Base-by-base conservation (phyloP, 2,888 invertebrate species). In the Drosophila mimica region DNA sequence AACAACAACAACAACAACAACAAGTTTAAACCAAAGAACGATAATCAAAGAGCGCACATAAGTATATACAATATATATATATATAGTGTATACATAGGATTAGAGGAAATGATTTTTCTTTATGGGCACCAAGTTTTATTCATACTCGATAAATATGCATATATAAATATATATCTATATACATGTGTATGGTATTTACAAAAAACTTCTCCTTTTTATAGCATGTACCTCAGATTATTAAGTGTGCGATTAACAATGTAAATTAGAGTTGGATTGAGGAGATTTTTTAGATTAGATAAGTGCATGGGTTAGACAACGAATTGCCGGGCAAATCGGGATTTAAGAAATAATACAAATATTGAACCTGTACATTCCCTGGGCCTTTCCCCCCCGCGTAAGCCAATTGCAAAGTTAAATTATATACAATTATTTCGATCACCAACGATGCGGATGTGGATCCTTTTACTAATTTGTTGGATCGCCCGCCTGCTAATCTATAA, bases 261-360 rank as follows among this genome's bases (percentile, higher is more conserved):
- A 30, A 33, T 11, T 34, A 68, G 40, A 46, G 9, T 31, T 25
- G 34, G 40, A 58, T 51, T 52, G 28, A 59, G 5, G 25, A 4
- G 31, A 57, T 52, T 57, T 65, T 69, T 67, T 78, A 81, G 66
- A 61, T 65, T 60, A 49, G 38, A 33, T 65, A 81, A 78, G 65
- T 77, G 74, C 78, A 77, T 85, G 85, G 86, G 88, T 88, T 83
- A 85, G 78, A 86, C 86, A 86, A 86, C 86, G 86, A 86, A 88
- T 81, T 74, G 73, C 70, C 69, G 70, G 74, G 81, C 70, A 60
- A 66, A 58, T 59, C 68, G 81, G 61, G 62, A 48, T 30, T 46
- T 38, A 56, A 57, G 43, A n/a, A 31, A 43, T 25, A 8, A 9
- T 33, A n/a, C 15, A 25, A 46, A 33, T 5, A 49, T 20, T 62